A percentile compares a stretch with the other conserved stretches of the same genome.
These are phyloP conservation scores for Ichneumoninae sp. DNA, from an alignment of 2,888 invertebrate genomes.

Conservation along the genomic window DNA sequence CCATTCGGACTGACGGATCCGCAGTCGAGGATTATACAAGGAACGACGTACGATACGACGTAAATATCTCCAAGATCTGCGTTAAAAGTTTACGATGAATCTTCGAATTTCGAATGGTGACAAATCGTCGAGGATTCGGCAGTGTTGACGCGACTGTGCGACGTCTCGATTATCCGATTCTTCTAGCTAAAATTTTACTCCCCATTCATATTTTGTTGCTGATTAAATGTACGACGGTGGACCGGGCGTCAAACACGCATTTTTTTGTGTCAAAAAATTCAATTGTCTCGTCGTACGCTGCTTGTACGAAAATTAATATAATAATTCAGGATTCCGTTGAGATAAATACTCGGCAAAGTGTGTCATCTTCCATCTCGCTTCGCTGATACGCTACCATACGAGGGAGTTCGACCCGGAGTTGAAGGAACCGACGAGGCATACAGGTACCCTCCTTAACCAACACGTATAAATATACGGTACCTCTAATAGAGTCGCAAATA, in stretches of 20 bases:
- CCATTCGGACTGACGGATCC: no score
- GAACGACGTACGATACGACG: no score
- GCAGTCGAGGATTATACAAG: not conserved
- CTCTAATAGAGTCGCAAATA: conserved; percentile 46
- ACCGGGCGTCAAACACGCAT: no score
- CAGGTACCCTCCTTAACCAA: conserved; percentile 34
- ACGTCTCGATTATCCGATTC: conserved; percentile 10
- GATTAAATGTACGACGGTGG: no score
- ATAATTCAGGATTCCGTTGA: conserved; percentile 58
- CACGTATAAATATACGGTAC: conserved; percentile 18
- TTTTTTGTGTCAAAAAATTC: not conserved
- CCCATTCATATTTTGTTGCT: no score
- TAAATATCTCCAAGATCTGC: not conserved
- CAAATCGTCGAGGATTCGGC: not conserved
- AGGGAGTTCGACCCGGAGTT: conserved; percentile 60
- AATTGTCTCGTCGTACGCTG: not conserved
- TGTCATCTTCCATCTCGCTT: conserved; percentile 61
- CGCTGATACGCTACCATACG: conserved; percentile 54
- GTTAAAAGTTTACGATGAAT: conserved; percentile 20
- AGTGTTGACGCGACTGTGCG: not conserved
- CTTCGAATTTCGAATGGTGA: not conserved
- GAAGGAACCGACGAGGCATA: conserved; percentile 64
- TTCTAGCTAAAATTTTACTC: not conserved
- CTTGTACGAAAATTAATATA: conserved; percentile 20
- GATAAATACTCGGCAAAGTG: conserved; percentile 56